Conservation (phyloP, 2,888 invertebrate genomes). For the Lycocerus yunnanus region DNA sequence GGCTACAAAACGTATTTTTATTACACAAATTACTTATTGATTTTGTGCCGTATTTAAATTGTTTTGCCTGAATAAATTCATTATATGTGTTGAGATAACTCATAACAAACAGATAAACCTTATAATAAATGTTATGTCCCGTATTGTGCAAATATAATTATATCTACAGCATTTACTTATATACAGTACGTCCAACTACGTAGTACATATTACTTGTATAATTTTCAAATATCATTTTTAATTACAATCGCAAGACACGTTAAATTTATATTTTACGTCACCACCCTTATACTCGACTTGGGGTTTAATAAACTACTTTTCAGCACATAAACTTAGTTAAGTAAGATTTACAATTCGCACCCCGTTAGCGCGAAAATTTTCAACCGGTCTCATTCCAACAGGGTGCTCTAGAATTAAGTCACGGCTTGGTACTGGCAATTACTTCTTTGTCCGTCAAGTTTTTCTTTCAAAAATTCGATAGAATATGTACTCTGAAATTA, state of each 20-base stretch:
- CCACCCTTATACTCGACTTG: not conserved
- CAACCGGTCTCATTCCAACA: not conserved
- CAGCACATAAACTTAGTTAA: not conserved
- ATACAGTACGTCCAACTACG: not conserved
- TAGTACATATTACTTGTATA: conserved; percentile 1
- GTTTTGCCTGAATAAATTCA: conserved; percentile 33
- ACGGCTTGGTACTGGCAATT: not conserved
- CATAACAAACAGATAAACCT: conserved; percentile 31
- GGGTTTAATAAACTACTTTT: not conserved
- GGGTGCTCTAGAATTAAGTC: not conserved
- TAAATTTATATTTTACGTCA: not conserved
- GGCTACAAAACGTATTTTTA: conserved; percentile 34
- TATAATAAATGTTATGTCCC: conserved; percentile 26
- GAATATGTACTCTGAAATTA: too few relatives aligned
- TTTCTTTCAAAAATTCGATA: too few relatives aligned
- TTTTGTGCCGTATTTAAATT: conserved; percentile 37
- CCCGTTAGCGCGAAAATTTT: not conserved
- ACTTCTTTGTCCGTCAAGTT: too few relatives aligned
- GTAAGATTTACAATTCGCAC: not conserved
- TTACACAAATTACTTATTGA: conserved; percentile 42
- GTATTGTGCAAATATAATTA: conserved; percentile 28
- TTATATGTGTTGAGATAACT: conserved; percentile 31
- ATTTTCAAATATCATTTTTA: not conserved
- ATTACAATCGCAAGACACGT: not conserved
- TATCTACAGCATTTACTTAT: not conserved